Conservation (phyloP, 2,888 invertebrate genomes). For the Dorcus hopei region DNA sequence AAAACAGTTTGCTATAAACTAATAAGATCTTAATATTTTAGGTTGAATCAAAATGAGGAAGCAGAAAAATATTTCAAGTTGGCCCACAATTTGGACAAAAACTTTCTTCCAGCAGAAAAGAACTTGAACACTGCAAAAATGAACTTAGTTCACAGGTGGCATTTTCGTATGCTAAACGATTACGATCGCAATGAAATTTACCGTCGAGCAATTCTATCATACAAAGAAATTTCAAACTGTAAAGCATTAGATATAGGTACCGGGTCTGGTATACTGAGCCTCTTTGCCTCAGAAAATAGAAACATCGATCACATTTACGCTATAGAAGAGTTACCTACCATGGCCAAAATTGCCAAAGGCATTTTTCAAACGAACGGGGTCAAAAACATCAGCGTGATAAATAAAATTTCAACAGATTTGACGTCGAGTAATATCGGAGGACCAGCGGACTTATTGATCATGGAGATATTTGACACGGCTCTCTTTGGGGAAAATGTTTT, state of each 20-base stretch:
- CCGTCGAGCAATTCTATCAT: conserved; percentile 57
- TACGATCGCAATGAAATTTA: conserved; percentile 64
- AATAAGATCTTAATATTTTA: conserved; percentile 22
- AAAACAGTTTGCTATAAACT: not conserved
- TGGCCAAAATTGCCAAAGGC: conserved; percentile 61
- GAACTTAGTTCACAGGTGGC: conserved; percentile 73
- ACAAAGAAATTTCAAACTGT: conserved; percentile 51
- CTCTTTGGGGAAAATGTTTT: conserved; percentile 74
- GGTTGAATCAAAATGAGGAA: conserved; percentile 35
- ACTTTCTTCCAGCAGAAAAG: conserved; percentile 51
- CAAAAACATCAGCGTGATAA: conserved; percentile 52
- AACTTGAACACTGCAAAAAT: conserved; percentile 68
- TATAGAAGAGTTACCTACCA: conserved; percentile 64
- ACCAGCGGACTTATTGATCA: conserved; percentile 55
- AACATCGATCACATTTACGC: conserved; percentile 57
- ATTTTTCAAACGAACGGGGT: conserved; percentile 53
- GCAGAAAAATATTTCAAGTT: conserved; percentile 37
- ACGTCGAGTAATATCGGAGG: conserved; percentile 3
- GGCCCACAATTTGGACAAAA: conserved; percentile 26
- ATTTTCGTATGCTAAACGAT: conserved; percentile 81
- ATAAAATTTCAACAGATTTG: conserved; percentile 53
- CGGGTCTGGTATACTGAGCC: conserved; percentile 71
- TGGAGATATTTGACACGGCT: conserved; percentile 78
- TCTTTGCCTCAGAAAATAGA: conserved; percentile 56
- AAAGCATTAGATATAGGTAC: conserved; percentile 69